Base-by-base conservation (phyloP, 2,113 vertebrate species). In the Notothenia coriiceps region DNA sequence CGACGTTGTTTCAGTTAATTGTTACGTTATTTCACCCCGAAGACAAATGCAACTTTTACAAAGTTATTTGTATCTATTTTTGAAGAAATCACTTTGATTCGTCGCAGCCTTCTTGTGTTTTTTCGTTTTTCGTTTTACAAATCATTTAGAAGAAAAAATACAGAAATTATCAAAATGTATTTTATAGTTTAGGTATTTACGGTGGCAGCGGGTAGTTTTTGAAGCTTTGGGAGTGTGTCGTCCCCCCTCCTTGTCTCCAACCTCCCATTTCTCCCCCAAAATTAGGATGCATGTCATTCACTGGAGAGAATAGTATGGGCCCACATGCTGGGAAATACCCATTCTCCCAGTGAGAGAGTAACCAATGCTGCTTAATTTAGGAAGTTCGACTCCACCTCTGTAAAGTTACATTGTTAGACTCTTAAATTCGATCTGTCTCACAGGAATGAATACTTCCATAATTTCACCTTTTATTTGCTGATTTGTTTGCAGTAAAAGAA, bases 241-340 rank as follows among this genome's bases (percentile, higher is more conserved):
- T 46, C 33, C 52, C 43, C 59, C 57, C 60, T 14, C 50, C 25
- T 64, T 20, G 57, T 78, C 71, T 81, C 66, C 79, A 86, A 73
- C 87, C 87, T 80, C 91, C 84, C 79, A 68, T 86, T 90, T 87
- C 84, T 82, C 83, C 82, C 85, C 90, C 83, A 87, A 89, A 89
- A 93, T 93, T 93, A 92, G 91, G 92, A 93, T 93, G 90, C 93
- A 91, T 93, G 93, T 92, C 91, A 92, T 93, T 93, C 90, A 91
- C 87, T 86, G 87, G 71, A 89, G 88, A 91, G 93, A 88, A 87
- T 87, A 80, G 91, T 89, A 92, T 91, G 90, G 86, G 81, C 88
- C 89, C 91, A 88, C 91, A 93, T 93, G 90, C 91, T 93, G 92
- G 92, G 92, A 91, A 93, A 89, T 91, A 89, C 90, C 92, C 90